These are phyloP conservation scores for Leptinotarsa juncta DNA, from an alignment of 2,888 invertebrate genomes.

Conservation along the genomic window DNA sequence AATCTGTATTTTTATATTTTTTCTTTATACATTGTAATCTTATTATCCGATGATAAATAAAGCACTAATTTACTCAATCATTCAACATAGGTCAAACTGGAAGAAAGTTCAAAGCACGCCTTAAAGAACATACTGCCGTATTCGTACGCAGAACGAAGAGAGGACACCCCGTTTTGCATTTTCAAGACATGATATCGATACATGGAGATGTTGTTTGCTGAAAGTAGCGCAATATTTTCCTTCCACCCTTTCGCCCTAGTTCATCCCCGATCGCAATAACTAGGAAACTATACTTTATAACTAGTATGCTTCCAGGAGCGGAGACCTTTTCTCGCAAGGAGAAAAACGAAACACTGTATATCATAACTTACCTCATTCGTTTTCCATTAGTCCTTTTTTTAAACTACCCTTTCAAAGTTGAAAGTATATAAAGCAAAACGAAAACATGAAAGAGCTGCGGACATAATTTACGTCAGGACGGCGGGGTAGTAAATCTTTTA, in stretches of 20 bases:
- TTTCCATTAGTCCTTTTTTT: conserved; percentile 39
- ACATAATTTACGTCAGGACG: conserved; percentile 35
- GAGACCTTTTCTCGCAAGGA: neutral
- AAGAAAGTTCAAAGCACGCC: too few species aligned
- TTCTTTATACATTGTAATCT: too few species aligned
- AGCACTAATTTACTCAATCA: too few species aligned
- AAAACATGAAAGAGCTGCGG: conserved; percentile 30
- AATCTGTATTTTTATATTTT: too few species aligned
- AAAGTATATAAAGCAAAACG: conserved; percentile 34
- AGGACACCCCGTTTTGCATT: too few species aligned
- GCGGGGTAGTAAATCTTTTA: conserved; percentile 39
- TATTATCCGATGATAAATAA: too few species aligned
- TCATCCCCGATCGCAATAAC: neutral
- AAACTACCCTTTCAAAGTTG: conserved; percentile 32
- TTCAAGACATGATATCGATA: too few species aligned
- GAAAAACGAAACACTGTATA: conserved; percentile 32
- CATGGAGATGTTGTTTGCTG: too few species aligned
- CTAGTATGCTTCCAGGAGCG: neutral
- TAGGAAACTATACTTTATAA: conserved; percentile 16
- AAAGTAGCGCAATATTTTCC: too few species aligned
- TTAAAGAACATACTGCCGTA: too few species aligned
- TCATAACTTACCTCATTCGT: conserved; percentile 41
- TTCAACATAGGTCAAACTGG: too few species aligned
- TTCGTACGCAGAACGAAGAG: too few species aligned
- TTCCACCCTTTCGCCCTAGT: neutral